Conservation (phyloP, 2,113 vertebrate species). For the Anser cygnoides region DNA sequence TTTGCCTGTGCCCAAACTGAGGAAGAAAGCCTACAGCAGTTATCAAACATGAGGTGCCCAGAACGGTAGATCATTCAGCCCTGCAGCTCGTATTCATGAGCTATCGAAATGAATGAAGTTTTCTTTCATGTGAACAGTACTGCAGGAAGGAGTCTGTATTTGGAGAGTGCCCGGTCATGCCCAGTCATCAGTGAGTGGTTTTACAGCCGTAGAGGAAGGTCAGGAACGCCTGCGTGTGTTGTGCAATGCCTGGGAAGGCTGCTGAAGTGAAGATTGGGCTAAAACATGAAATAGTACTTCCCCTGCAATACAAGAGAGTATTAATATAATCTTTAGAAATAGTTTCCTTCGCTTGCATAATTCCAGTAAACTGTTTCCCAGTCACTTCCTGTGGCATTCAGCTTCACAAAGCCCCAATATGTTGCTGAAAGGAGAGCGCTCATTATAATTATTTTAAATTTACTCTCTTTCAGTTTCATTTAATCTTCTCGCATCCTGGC, state of each 20-base stretch:
- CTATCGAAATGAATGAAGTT: neutral
- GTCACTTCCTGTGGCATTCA: neutral
- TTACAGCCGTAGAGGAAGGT: neutral
- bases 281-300: neutral
- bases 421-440: neutral
- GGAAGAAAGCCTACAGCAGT: neutral
- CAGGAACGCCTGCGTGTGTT: neutral
- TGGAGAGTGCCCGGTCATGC: neutral
- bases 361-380: neutral
- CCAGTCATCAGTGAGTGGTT: neutral
- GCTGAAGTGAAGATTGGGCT: neutral
- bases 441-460: neutral
- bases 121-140: neutral
- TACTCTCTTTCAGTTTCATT: neutral
- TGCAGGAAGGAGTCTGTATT: neutral
- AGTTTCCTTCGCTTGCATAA: neutral
- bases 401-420: neutral
- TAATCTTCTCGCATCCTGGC: neutral
- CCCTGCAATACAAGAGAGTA: neutral
- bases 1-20: neutral
- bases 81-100: neutral
- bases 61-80: neutral
- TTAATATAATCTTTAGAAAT: neutral
- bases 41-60: neutral
- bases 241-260: neutral